Conservation (phyloP, 1,140 invertebrate species). For the Diorhabda carinulata region DNA sequence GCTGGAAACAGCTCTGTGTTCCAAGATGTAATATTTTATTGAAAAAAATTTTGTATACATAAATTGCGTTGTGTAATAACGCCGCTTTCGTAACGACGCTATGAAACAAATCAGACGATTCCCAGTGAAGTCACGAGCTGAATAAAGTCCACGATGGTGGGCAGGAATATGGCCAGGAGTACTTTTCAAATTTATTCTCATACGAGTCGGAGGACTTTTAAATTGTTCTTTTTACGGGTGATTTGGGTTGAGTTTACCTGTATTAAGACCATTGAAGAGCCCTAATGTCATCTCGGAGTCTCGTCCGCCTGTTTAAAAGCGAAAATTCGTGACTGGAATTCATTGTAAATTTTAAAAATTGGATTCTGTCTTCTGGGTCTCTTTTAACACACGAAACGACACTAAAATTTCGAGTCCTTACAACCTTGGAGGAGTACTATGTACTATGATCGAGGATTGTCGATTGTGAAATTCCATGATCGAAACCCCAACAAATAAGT, state of each 20-base stretch:
- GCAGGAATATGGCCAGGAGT: background rate
- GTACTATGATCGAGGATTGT: too few species aligned
- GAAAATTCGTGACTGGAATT: constrained; percentile 25
- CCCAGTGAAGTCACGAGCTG: background rate
- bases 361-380: too few species aligned
- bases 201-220: constrained; percentile 17
- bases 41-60: too few species aligned
- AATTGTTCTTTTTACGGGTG: constrained; percentile 29
- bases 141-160: background rate
- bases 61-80: too few species aligned
- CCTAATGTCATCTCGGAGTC: constrained; percentile 24
- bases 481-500: too few species aligned
- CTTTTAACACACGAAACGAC: too few species aligned
- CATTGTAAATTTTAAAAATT: background rate
- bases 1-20: too few species aligned
- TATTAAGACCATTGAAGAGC: constrained; percentile 18
- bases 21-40: too few species aligned
- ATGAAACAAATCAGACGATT: background rate
- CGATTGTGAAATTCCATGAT: too few species aligned
- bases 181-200: constrained; percentile 9
- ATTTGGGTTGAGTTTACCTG: constrained; percentile 29
- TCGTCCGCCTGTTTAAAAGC: constrained; percentile 23
- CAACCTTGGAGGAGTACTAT: too few species aligned
- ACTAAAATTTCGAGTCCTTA: too few species aligned
- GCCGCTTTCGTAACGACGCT: background rate